A percentile compares a stretch with the other conserved stretches of the same genome.
phyloP scores from a whole-genome alignment of 2,113 vertebrate genomes.

The Ptychochromis oligacanthus region DNA sequence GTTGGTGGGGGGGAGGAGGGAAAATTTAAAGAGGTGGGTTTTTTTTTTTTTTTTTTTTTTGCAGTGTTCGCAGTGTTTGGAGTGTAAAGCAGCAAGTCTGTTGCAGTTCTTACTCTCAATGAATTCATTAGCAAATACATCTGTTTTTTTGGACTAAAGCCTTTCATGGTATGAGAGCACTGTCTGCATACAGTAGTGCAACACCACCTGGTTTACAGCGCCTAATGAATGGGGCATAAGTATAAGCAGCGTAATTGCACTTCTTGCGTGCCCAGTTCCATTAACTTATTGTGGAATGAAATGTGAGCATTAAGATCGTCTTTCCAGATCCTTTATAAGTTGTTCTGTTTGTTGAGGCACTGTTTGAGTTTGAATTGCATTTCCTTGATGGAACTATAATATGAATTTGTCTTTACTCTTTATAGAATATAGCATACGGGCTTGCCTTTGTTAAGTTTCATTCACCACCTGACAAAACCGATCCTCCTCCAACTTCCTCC shows the following conservation, averaged over 20 bases:
- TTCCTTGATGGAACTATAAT: background rate
- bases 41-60: no score
- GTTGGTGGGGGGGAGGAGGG: no score
- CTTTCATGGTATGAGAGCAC: background rate
- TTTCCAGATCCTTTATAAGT: background rate
- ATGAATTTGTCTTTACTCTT: constrained; percentile 20
- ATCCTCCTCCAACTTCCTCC: constrained; percentile 65
- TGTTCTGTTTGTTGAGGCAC: background rate
- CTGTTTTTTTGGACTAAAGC: background rate
- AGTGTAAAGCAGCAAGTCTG: background rate
- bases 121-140: background rate
- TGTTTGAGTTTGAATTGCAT: background rate
- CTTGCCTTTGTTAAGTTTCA: constrained; percentile 88
- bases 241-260: background rate
- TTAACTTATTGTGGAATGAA: background rate
- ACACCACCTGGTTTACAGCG: no score
- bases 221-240: background rate
- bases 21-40: no score
- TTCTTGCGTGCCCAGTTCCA: background rate
- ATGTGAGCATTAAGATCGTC: rapidly evolving
- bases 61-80: no score
- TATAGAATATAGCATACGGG: constrained; percentile 86
- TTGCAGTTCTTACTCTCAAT: background rate
- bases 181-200: background rate
- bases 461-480: constrained; percentile 85